phyloP scores from a whole-genome alignment of 92 coral and sea anemone species.

The Diadumene lineata region DNA sequence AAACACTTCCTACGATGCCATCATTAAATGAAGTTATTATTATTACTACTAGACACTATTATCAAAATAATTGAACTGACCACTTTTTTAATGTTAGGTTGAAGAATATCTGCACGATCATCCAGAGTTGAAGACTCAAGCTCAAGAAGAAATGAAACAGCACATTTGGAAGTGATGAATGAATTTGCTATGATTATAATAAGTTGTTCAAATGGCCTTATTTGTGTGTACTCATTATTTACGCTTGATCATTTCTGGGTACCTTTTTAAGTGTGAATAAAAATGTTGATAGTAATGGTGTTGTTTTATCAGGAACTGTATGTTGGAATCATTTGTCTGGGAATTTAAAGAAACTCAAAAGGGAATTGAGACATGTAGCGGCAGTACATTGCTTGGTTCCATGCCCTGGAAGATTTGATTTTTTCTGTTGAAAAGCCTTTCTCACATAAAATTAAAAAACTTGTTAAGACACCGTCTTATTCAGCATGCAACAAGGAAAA shows the following conservation, averaged over 20 bases:
- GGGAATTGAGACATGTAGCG: too few relatives aligned
- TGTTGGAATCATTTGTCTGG: too few relatives aligned
- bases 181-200: background rate
- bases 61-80: background rate
- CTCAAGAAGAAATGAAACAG: slow-evolving; percentile 81
- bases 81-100: slow-evolving; percentile 47
- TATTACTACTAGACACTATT: background rate
- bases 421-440: too few relatives aligned
- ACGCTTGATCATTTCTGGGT: slow-evolving; percentile 4
- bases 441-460: too few relatives aligned
- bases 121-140: slow-evolving; percentile 78
- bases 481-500: too few relatives aligned
- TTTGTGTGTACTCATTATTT: slow-evolving; percentile 14
- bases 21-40: too few relatives aligned
- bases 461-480: too few relatives aligned
- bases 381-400: too few relatives aligned
- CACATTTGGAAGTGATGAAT: slow-evolving; percentile 62
- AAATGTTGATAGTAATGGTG: slow-evolving; percentile 7
- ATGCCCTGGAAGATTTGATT: too few relatives aligned
- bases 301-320: too few relatives aligned
- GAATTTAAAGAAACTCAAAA: too few relatives aligned
- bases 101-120: slow-evolving; percentile 84
- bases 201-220: background rate
- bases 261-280: slow-evolving; percentile 34
- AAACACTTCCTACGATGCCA: too few relatives aligned